Base-by-base conservation (phyloP, 2,888 invertebrate species). In the Diabrotica balteata region DNA sequence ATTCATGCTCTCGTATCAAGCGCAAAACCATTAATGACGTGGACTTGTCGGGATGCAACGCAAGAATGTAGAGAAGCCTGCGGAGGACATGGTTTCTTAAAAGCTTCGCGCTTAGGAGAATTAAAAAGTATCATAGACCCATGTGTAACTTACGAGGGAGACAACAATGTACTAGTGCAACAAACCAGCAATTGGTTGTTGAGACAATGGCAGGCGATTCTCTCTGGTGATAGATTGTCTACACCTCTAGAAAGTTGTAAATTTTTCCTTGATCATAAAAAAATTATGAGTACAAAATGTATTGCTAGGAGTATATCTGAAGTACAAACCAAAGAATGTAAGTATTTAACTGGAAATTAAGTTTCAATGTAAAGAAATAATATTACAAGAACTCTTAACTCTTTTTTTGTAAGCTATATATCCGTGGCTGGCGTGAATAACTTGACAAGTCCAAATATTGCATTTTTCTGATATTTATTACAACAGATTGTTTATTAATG, bases 131-230 rank as follows among this genome's bases (percentile, higher is more conserved):
- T 94, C 83, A 93, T 95, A 83, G 97, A 97, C 83, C 93, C 96
- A 0, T 92, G 93, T 51, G 93, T 94, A 64, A 97, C 97, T 0
- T 96, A 95, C 83, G 97, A 97, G 82, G 96, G 97, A 0, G 96
- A 97, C 85, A 97, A 97, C 85, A 96, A 94, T 83, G 96, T 97
- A 32, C 86, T 97, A 4, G 88, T 93, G 0, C 96, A 96, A 80
- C 96, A 96, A 83, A 91, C 94, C 0, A 93, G 93, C 79, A 96
- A 96, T 85, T 96, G 94, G 91, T 85, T 96, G 63, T 81, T 93
- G 57, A 84, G 91, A 0, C 92, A 92, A 80, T 91, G 90, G 88
- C 85, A 84, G 53, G 80, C 85, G 3, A 84, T 86, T 0, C 78
- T 82, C 22, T 73, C 80, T 4, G 86, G 86, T 0, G 84, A 84